A percentile compares a stretch with the other conserved stretches of the same genome.
Conservation (phyloP, 2,113 vertebrate genomes). For the Todiramphus chloris region DNA sequence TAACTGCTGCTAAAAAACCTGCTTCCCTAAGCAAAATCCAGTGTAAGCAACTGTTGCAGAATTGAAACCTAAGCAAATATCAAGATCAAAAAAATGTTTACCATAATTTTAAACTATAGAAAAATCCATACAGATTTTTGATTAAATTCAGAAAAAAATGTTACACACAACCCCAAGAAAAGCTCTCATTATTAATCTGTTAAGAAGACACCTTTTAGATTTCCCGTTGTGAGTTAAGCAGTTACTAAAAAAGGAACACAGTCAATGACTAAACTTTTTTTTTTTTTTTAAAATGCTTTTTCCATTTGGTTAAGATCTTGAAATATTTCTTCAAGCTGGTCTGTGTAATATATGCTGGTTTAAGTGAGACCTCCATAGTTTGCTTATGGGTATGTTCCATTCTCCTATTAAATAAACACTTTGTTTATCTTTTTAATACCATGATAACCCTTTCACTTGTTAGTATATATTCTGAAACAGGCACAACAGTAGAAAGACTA, state of each 20-base stretch:
- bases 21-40: neutral
- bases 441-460: neutral
- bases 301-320: neutral
- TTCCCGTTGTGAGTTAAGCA: neutral
- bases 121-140: neutral
- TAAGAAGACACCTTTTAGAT: conserved; percentile 5
- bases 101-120: neutral
- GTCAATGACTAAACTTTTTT: neutral
- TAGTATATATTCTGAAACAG: neutral
- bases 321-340: conserved; percentile 38
- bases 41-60: neutral
- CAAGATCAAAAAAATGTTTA: neutral
- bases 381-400: neutral
- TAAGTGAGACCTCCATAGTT: neutral
- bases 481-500: neutral
- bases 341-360: neutral
- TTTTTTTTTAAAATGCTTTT: neutral
- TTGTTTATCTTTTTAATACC: neutral
- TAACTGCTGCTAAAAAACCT: neutral
- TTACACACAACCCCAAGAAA: neutral
- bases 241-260: neutral
- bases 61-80: neutral
- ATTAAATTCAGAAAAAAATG: neutral
- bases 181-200: neutral
- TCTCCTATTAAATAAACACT: neutral